phyloP scores from a whole-genome alignment of 2,888 invertebrate genomes.

The Xylota sylvarum region DNA sequence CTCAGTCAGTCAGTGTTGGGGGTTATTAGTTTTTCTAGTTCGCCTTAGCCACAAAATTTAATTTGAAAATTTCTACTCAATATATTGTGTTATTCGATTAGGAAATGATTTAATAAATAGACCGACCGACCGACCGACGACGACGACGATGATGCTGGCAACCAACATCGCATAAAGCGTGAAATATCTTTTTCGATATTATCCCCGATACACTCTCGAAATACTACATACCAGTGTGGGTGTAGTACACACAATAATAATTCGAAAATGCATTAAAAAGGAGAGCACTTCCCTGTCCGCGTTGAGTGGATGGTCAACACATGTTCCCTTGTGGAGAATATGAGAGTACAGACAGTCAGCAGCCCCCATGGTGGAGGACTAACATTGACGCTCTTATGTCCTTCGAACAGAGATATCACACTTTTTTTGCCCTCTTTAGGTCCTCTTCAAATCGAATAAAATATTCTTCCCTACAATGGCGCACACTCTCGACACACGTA shows the following conservation, averaged over 20 bases:
- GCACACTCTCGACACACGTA: slow-evolving; percentile 62
- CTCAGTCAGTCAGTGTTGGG: no score
- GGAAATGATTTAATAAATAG: slow-evolving; percentile 62
- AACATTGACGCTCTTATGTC: slow-evolving; percentile 70
- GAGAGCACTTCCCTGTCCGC: slow-evolving; percentile 50
- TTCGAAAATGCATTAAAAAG: slow-evolving; percentile 64
- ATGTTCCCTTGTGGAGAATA: slow-evolving; percentile 56
- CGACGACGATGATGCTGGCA: background rate
- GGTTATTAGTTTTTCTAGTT: background rate
- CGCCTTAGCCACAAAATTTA: slow-evolving; percentile 43
- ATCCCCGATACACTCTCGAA: slow-evolving; percentile 1
- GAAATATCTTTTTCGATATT: slow-evolving; percentile 38
- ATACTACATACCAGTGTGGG: background rate
- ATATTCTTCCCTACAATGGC: slow-evolving; percentile 66
- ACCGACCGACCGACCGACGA: no score
- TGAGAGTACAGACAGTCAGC: slow-evolving; percentile 47
- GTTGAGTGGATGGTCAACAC: slow-evolving; percentile 73
- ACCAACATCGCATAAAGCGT: background rate
- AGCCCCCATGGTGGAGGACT: slow-evolving; percentile 53
- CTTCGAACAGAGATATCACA: slow-evolving; percentile 65
- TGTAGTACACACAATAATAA: background rate
- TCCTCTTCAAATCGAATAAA: slow-evolving; percentile 71
- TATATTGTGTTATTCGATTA: slow-evolving; percentile 59
- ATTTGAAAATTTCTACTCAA: slow-evolving; percentile 50
- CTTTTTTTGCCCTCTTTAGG: slow-evolving; percentile 57